Conservation (phyloP, 2,888 invertebrate species). For the Eristalis pertinax region DNA sequence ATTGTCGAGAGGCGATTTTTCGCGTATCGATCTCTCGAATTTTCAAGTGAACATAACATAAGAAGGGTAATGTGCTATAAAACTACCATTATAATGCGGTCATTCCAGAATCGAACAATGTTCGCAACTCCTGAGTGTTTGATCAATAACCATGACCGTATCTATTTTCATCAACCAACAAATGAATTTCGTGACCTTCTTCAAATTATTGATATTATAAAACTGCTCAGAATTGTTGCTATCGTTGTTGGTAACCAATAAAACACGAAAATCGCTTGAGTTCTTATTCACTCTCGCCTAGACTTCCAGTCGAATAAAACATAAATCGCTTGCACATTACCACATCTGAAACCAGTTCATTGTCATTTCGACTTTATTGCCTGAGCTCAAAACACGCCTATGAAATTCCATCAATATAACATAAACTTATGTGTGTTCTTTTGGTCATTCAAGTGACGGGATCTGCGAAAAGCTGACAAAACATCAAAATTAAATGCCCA, state of each 20-base stretch:
- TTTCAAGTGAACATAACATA: background rate
- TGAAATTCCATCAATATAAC: constrained; percentile 27
- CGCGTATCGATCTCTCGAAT: background rate
- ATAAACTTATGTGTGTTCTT: constrained; percentile 21
- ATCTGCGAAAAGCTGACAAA: constrained; percentile 43
- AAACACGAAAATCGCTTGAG: constrained; percentile 2
- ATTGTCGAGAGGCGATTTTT: background rate
- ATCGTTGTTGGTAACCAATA: background rate
- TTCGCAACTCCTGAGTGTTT: constrained; percentile 43
- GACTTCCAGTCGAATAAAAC: background rate
- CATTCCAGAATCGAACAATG: background rate
- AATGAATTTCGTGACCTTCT: constrained; percentile 42
- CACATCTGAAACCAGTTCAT: constrained; percentile 27
- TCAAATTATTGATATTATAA: constrained; percentile 41
- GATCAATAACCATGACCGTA: constrained; percentile 39
- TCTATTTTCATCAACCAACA: constrained; percentile 39
- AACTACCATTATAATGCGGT: background rate
- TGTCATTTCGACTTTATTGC: constrained; percentile 26
- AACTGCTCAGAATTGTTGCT: background rate
- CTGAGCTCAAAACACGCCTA: constrained; percentile 20
- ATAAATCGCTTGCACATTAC: constrained; percentile 30
- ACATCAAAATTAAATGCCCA: constrained; percentile 51
- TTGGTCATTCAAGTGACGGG: constrained; percentile 2
- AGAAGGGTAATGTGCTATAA: background rate
- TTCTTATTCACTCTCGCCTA: background rate